These are phyloP conservation scores for Drosophila limbata DNA, from an alignment of 2,888 invertebrate genomes.

Conservation along the genomic window DNA sequence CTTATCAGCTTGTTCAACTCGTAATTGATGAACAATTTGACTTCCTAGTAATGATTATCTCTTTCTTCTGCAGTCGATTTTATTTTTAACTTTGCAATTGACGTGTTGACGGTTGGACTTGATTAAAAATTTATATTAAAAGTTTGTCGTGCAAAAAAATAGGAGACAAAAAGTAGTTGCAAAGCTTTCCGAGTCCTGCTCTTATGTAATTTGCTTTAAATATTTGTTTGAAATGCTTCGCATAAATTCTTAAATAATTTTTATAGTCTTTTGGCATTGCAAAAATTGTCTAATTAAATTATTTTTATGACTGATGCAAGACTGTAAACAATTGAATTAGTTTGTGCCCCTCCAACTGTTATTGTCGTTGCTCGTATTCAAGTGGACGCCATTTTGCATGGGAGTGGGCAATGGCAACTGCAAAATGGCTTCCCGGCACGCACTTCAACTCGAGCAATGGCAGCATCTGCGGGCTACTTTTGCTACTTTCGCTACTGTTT, in stretches of 20 bases:
- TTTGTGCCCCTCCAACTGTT: conserved; percentile 30
- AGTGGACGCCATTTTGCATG: conserved; percentile 39
- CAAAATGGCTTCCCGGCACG: conserved; percentile 61
- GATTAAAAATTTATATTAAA: not conserved
- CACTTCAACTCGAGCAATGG: conserved; percentile 47
- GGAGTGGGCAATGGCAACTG: conserved; percentile 12
- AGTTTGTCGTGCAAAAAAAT: not conserved
- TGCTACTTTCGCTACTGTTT: not conserved
- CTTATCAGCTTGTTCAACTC: conserved; percentile 1
- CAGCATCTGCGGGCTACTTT: conserved; percentile 15
- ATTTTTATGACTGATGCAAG: conserved; percentile 25
- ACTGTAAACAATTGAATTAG: conserved; percentile 48
- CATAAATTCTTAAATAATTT: not conserved
- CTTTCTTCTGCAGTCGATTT: not conserved
- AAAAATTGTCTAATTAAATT: conserved; percentile 33
- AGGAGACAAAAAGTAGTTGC: not conserved
- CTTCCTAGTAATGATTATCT: not conserved
- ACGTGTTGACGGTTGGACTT: conserved; percentile 5
- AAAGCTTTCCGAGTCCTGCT: too few species aligned
- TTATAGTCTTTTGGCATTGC: not conserved
- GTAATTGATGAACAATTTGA: not conserved
- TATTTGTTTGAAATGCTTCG: not conserved
- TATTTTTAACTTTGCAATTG: conserved; percentile 32
- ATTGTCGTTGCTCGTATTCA: conserved; percentile 8
- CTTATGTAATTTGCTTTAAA: not conserved